Percentiles rank a stretch among this genome's conserved stretches.
Conservation (phyloP, 2,797 vertebrate genomes). For the Peromyscus attwateri region DNA sequence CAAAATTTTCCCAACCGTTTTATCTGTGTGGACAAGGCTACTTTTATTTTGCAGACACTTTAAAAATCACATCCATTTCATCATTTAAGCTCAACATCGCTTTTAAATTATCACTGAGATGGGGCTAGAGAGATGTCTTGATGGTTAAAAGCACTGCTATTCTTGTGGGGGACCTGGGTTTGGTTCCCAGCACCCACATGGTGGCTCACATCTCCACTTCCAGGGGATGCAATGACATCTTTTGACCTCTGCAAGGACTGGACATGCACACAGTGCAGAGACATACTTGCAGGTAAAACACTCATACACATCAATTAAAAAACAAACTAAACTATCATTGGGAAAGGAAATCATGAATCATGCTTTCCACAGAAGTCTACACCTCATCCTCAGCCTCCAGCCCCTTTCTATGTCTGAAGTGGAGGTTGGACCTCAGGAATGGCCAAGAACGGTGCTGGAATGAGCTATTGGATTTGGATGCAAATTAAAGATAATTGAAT, state of each 20-base stretch:
- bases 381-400: neutral
- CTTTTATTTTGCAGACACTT: neutral
- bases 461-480: neutral
- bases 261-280: neutral
- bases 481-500: slow-evolving; percentile 27
- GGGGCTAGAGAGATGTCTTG: neutral
- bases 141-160: neutral
- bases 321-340: neutral
- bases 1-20: neutral
- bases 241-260: neutral
- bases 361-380: neutral
- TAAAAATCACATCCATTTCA: neutral
- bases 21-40: neutral
- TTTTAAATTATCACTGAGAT: neutral
- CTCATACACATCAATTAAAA: neutral
- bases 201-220: neutral
- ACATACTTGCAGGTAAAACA: neutral
- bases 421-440: neutral
- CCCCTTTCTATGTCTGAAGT: neutral
- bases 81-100: neutral
- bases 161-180: neutral
- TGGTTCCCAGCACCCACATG: neutral
- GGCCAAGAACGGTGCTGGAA: neutral
- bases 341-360: neutral
- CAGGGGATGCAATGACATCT: neutral